A percentile compares a stretch with the other conserved stretches of the same genome.
Conservation (phyloP, 1,140 invertebrate species). For the Oncopodura yosiiana region DNA sequence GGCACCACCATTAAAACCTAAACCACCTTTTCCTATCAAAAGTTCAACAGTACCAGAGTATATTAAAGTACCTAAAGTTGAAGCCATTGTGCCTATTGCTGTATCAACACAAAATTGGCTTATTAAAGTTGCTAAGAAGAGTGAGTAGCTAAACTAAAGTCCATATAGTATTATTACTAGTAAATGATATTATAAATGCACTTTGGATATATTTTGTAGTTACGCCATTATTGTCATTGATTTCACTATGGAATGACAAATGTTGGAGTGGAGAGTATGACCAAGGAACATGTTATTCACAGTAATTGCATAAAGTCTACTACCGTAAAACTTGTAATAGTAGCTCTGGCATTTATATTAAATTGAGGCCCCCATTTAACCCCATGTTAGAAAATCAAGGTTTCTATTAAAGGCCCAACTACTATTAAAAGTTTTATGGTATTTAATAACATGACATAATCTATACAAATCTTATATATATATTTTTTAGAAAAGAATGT, state of each 20-base stretch:
- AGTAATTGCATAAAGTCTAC: slow-evolving; percentile 11
- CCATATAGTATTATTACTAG: not conserved
- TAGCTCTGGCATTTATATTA: too few relatives aligned
- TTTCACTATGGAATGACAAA: slow-evolving; percentile 31
- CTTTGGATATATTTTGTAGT: slow-evolving; percentile 11
- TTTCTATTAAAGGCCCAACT: too few relatives aligned
- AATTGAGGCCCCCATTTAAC: too few relatives aligned
- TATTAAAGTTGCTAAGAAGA: slow-evolving; percentile 14
- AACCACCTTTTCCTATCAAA: too few relatives aligned
- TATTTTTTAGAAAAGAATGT: slow-evolving; percentile 47
- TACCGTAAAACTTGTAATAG: too few relatives aligned
- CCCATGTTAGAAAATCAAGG: too few relatives aligned
- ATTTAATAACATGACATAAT: too few relatives aligned
- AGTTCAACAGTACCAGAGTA: too few relatives aligned
- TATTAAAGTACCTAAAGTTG: too few relatives aligned
- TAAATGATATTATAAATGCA: not conserved
- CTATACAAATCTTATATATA: not conserved
- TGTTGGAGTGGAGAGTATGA: slow-evolving; percentile 27
- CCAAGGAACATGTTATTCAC: slow-evolving; percentile 27
- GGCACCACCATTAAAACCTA: too few relatives aligned
- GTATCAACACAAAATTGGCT: slow-evolving; percentile 24
- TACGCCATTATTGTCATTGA: slow-evolving; percentile 22
- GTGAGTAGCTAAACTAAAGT: slow-evolving; percentile 8
- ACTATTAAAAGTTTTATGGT: too few relatives aligned
- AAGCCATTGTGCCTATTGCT: too few relatives aligned